These are phyloP conservation scores for Halictus rubicundus DNA, from an alignment of 1,140 invertebrate species.

Conservation along the genomic window DNA sequence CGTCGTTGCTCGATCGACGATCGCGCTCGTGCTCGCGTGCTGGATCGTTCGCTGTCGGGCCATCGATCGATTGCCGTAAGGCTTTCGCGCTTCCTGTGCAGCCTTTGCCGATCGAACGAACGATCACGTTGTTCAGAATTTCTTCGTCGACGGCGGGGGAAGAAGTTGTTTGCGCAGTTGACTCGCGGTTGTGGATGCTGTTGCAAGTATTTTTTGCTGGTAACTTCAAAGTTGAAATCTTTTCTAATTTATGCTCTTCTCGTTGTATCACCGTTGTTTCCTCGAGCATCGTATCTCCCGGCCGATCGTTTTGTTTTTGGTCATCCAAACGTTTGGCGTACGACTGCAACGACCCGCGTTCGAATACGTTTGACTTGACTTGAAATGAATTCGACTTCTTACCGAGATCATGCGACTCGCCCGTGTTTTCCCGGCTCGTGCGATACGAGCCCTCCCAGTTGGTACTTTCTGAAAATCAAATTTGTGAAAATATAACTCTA, in stretches of 20 bases:
- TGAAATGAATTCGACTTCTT: neutral
- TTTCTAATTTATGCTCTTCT: neutral
- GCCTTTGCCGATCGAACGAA: neutral
- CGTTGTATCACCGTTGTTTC: too few relatives aligned
- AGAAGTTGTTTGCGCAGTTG: slow-evolving; percentile 36
- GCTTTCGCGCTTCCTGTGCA: neutral
- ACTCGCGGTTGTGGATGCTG: neutral
- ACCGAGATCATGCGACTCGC: neutral
- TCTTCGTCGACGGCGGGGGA: slow-evolving; percentile 53
- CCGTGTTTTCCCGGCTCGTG: too few relatives aligned
- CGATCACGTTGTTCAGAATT: slow-evolving; percentile 60
- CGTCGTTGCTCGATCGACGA: neutral
- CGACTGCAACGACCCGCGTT: neutral
- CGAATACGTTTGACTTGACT: neutral
- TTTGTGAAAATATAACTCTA: too few relatives aligned
- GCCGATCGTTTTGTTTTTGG: neutral
- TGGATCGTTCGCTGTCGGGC: accelerated
- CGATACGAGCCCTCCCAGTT: too few relatives aligned
- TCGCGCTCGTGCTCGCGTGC: too few relatives aligned
- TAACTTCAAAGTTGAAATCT: neutral
- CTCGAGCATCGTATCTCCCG: neutral
- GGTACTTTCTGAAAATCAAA: too few relatives aligned
- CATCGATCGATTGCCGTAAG: neutral
- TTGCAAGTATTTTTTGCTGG: neutral
- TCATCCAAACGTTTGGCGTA: too few relatives aligned